Evolutionary conservation across 2,888 invertebrate genomes (phyloP).

Genomic region (Epistrophe grossulariae): DNA sequence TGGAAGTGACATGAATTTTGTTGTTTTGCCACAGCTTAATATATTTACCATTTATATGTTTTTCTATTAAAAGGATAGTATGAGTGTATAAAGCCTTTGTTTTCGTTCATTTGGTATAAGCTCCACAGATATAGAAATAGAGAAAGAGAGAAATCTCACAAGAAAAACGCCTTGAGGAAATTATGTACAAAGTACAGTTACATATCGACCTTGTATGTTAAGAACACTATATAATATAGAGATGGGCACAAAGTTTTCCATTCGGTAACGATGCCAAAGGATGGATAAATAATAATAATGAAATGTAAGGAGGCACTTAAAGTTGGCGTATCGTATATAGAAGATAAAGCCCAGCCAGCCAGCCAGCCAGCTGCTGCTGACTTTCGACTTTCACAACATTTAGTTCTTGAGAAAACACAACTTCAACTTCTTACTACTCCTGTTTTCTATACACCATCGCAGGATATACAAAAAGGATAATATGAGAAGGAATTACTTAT

Average conservation of each 20-base stretch:
- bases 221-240: neutral
- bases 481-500: conserved; percentile 44
- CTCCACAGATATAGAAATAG: neutral
- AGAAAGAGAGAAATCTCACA: conserved; percentile 19
- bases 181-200: neutral
- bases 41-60: conserved; percentile 10
- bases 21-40: conserved; percentile 35
- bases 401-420: conserved; percentile 36
- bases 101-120: conserved; percentile 43
- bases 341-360: conserved; percentile 39
- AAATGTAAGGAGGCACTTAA: conserved; percentile 61
- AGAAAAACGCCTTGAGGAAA: conserved; percentile 55
- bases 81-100: conserved; percentile 34
- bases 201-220: neutral
- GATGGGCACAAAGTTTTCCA: conserved; percentile 39
- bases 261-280: conserved; percentile 65
- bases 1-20: conserved; percentile 68
- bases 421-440: conserved; percentile 11
- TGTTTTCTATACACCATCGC: neutral
- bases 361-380: conserved; percentile 48
- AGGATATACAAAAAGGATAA: conserved; percentile 35
- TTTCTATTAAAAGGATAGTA: neutral
- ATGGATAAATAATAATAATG: conserved; percentile 56
- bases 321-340: conserved; percentile 28
- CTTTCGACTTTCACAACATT: conserved; percentile 39